A percentile compares a stretch with the other conserved stretches of the same genome.
Conservation (phyloP, 2,888 invertebrate genomes). For the Ferdinandea cuprea region DNA sequence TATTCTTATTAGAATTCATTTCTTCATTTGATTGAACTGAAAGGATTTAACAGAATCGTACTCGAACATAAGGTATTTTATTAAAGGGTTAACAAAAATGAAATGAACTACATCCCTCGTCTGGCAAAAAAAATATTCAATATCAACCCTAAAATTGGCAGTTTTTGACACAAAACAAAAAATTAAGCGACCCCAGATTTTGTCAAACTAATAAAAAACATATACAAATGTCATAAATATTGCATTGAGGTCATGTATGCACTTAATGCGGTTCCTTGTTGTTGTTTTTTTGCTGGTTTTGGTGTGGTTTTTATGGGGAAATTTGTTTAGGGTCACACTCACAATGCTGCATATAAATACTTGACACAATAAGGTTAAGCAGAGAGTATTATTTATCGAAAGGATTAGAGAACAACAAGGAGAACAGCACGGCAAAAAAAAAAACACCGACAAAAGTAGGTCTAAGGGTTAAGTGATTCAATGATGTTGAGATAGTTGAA, state of each 20-base stretch:
- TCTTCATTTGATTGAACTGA: constrained; percentile 16
- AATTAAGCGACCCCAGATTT: constrained; percentile 40
- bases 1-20: not conserved
- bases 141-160: constrained; percentile 56
- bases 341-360: constrained; percentile 49
- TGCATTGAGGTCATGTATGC: constrained; percentile 67
- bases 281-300: not conserved
- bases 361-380: constrained; percentile 63
- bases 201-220: constrained; percentile 51
- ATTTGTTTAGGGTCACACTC: constrained; percentile 65
- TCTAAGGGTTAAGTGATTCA: constrained; percentile 68
- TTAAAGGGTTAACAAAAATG: constrained; percentile 38
- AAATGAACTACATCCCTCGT: too few relatives aligned
- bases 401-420: constrained; percentile 36
- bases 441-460: constrained; percentile 17
- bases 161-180: constrained; percentile 37
- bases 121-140: constrained; percentile 49
- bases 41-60: constrained; percentile 1
- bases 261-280: constrained; percentile 37
- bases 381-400: constrained; percentile 48
- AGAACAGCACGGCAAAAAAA: not conserved
- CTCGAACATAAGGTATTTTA: constrained; percentile 29
- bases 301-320: constrained; percentile 20
- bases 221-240: constrained; percentile 69
- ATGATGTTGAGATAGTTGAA: constrained; percentile 39